Conservation (phyloP, 2,113 vertebrate genomes). For the Chelonoidis abingdonii region DNA sequence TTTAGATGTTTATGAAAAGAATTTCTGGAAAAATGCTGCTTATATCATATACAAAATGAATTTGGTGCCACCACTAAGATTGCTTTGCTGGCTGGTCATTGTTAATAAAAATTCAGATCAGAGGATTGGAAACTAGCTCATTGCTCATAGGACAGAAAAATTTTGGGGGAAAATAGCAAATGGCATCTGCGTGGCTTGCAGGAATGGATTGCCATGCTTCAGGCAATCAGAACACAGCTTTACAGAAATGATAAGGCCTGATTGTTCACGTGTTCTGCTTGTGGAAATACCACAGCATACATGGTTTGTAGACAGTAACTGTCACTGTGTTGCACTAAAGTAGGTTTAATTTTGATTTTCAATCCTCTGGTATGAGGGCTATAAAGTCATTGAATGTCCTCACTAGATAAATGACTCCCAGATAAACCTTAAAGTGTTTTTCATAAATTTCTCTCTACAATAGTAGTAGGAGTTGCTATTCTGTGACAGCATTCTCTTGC, state of each 20-base stretch:
- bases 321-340: not conserved
- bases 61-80: not conserved
- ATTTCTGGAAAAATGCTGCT: conserved; percentile 32
- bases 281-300: not conserved
- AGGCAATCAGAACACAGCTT: not conserved
- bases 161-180: not conserved
- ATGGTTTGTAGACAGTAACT: not conserved
- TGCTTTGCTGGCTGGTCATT: not conserved
- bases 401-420: not conserved
- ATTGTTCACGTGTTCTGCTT: not conserved
- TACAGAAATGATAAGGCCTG: not conserved
- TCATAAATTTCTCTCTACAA: not conserved
- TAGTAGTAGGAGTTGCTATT: not conserved
- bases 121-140: not conserved
- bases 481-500: not conserved
- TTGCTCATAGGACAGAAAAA: not conserved
- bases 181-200: not conserved
- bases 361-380: not conserved
- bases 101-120: not conserved
- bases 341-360: conserved; percentile 13
- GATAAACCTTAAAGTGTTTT: not conserved
- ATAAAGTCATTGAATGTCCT: not conserved
- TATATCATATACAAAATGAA: conserved; percentile 53
- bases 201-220: not conserved
- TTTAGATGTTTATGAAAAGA: conserved; percentile 28